Evolutionary conservation across 2,113 vertebrate genomes (phyloP), one percentile per base, ranked within the genome.

Genomic region (Rhea americana): DNA sequence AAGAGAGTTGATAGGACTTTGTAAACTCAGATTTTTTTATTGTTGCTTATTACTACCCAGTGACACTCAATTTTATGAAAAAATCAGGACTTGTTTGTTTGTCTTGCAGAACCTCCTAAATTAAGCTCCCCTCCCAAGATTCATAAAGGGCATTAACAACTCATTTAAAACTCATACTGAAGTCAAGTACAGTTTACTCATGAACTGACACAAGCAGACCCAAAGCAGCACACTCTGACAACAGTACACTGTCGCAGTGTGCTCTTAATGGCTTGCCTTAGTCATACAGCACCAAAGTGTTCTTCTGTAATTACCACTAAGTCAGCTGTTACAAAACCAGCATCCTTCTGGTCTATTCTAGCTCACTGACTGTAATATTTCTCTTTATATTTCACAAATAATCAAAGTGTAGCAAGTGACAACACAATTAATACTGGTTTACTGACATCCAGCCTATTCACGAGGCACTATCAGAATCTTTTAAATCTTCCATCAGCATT

Each of bases 401-500:
- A 67, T 75, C 43, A 30, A 68, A 93, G 19, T 0, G 0, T 51
- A 56, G n/a, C 37, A 21, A 92, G 66, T 35, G 85, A 79, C 82
- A 87, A 56, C n/a, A 68, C 74, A 89, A 80, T 91, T 85, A 85
- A 79, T 78, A 61, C 32, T 21, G 39, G 43, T 65, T 86, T 87
- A 48, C 78, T 89, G 91, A 89, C 75, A 76, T 26, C 21, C 39
- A 73, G 28, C 13, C 71, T 87, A 39, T 62, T 89, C 32, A 25
- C 58, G 39, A 55, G 78, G 63, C 39, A 76, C 53, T 32, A 19
- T 50, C 39, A 2, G 9, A 63, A 63, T 24, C 87, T 76, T 61
- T 82, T 89, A 87, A 89, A 89, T 91, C 74, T 87, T 84, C 39
- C 58, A 79, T 62, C 35, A 87, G 35, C 58, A 61, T 17, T 62